phyloP scores from a whole-genome alignment of 2,113 vertebrate genomes.

The Phyllopteryx taeniolatus region DNA sequence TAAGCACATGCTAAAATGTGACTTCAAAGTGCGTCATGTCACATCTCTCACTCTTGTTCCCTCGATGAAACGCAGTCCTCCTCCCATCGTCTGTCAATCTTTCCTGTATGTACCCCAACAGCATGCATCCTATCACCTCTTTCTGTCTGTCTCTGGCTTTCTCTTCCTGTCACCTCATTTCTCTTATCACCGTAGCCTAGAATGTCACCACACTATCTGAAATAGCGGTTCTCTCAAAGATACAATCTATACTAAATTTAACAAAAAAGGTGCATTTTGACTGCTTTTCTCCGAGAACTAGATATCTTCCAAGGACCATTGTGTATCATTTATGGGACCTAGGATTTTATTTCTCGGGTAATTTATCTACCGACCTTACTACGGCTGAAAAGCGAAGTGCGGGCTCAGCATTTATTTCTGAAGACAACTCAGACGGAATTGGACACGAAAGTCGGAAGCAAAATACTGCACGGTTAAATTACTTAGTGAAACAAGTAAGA shows the following conservation, averaged over 20 bases:
- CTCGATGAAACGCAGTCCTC: not conserved
- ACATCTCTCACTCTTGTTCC: constrained; percentile 21
- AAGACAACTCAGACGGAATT: not conserved
- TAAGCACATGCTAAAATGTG: constrained; percentile 22
- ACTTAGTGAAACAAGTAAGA: too few relatives aligned
- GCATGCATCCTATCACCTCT: not conserved
- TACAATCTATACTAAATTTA: not conserved
- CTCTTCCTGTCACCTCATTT: constrained; percentile 45
- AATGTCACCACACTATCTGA: constrained; percentile 19
- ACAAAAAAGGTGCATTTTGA: not conserved
- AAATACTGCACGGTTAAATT: not conserved
- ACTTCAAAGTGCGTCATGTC: constrained; percentile 50
- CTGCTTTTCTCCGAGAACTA: not conserved
- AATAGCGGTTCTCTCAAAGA: not conserved
- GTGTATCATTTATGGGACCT: too few relatives aligned
- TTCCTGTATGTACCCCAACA: not conserved
- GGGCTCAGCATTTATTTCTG: too few relatives aligned
- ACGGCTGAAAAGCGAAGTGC: too few relatives aligned
- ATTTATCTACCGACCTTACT: too few relatives aligned
- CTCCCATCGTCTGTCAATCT: not conserved
- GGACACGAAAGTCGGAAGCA: too few relatives aligned
- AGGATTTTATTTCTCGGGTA: too few relatives aligned
- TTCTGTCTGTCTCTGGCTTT: constrained; percentile 23
- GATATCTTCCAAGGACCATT: too few relatives aligned
- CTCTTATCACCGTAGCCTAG: constrained; percentile 1